Percentiles rank a stretch among this genome's conserved stretches.
phyloP scores from a whole-genome alignment of 2,888 invertebrate genomes.

The Therioaphis trifolii region DNA sequence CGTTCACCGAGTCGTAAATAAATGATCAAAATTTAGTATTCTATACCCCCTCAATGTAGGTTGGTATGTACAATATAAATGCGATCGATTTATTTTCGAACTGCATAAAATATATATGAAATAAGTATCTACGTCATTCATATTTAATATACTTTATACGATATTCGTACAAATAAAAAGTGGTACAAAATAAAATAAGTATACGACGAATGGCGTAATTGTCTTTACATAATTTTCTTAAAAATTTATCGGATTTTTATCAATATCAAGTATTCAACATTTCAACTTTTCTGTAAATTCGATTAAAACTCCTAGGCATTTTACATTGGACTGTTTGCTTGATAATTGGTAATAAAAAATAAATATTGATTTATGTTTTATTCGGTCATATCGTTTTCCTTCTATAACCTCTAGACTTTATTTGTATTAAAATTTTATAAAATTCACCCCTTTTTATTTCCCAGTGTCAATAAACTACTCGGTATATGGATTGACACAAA shows the following conservation, averaged over 20 bases:
- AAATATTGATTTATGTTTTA: conserved; percentile 18
- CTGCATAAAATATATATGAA: conserved; percentile 17
- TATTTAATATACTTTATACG: background rate
- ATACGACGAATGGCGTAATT: background rate
- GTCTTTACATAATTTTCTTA: background rate
- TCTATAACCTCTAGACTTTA: background rate
- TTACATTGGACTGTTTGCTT: conserved; percentile 2
- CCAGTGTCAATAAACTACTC: conserved; percentile 34
- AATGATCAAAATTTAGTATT: conserved; percentile 45
- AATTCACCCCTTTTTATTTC: conserved; percentile 33
- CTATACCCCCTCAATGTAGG: background rate
- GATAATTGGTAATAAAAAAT: conserved; percentile 30
- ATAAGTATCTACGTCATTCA: background rate
- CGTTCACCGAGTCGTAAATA: conserved; percentile 35
- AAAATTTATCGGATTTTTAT: background rate
- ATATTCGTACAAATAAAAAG: background rate
- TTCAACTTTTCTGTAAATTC: background rate
- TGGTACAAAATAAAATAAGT: background rate
- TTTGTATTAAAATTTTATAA: conserved; percentile 38
- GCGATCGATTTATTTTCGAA: conserved; percentile 38
- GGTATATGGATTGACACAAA: conserved; percentile 28
- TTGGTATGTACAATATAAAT: background rate
- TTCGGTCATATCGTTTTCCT: conserved; percentile 20
- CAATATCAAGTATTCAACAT: background rate
- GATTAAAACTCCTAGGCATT: conserved; percentile 7